Evolutionary conservation across 2,113 vertebrate species (phyloP), one percentile per base, ranked within the genome.

Genomic region (Apodemus speciosus): DNA sequence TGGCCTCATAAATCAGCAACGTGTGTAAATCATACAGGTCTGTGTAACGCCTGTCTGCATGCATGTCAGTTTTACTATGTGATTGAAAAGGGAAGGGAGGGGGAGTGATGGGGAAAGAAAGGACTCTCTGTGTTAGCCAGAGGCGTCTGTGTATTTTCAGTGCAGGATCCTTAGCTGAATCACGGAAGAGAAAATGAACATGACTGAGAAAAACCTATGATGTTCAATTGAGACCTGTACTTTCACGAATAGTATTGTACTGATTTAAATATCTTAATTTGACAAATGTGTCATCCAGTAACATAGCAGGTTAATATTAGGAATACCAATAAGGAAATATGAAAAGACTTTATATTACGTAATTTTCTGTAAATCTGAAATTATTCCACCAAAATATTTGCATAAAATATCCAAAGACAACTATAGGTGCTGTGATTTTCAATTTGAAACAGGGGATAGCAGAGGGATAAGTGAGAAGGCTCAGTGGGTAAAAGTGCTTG

Each of bases 211-310:
- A 75, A 76, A 49, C 2, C 16, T 2, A 87, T 40, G 23, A 87
- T 53, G 18, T 56, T 27, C 20, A 71, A 79, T 23, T 40, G 53
- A 66, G 66, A 9, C 43, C 21, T 84, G 4, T 72, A 27, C 10
- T 91, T 66, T 84, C 66, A 64, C 58, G 75, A 91, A 62, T 27
- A 91, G 27, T 14, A 49, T 30, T 15, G 2, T 53, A 64, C 25
- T 49, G 9, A 85, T 40, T 81, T 91, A 69, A 81, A 91, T 76
- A 81, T 86, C 9, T 81, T 49, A 51, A 60, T 60, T 91, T 64
- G 32, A 81, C 27, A 76, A 40, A 64, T 76, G 11, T 62, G 25
- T 32, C 68, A n/a, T 40, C 43, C 0, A 53, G 18, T 20, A 43
- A 66, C 8, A 8, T 49, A 53, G 66, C 27, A 10, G 40, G n/a